Percentiles rank a stretch among this genome's conserved stretches.
Conservation (phyloP, 53 echinoderm and acorn worm species). For the Pentamera pediparva region DNA sequence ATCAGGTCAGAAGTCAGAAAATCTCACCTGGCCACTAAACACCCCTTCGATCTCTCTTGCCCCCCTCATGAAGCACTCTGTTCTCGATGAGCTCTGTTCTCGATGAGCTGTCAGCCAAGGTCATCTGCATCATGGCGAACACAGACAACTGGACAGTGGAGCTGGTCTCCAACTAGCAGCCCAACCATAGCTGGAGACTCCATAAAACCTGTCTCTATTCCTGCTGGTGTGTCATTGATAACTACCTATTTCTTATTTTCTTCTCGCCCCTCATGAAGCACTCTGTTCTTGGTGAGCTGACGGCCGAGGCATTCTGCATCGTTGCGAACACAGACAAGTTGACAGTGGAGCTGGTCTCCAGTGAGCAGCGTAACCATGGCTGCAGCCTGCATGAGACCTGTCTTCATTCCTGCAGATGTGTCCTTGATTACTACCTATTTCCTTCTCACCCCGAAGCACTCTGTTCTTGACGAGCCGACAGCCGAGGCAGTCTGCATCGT, state of each 20-base stretch:
- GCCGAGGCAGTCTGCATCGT: constrained; percentile 80
- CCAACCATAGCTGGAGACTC: too few species aligned
- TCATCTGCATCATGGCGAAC: constrained; percentile 81
- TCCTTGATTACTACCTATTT: too few species aligned
- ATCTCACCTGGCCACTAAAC: too few species aligned
- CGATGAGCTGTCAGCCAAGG: constrained; percentile 67
- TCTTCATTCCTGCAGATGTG: not conserved
- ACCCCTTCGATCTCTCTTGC: too few species aligned
- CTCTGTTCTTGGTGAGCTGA: constrained; percentile 78
- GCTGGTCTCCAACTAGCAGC: constrained; percentile 62
- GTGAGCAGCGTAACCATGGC: constrained; percentile 39
- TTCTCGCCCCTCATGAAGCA: constrained; percentile 53
- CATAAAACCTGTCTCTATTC: too few species aligned
- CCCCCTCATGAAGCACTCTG: too few species aligned
- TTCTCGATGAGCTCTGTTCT: too few species aligned
- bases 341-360: constrained; percentile 77
- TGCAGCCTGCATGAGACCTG: not conserved
- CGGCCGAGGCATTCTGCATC: constrained; percentile 71
- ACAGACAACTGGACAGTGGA: constrained; percentile 91
- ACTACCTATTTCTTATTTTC: too few species aligned
- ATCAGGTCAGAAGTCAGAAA: too few species aligned
- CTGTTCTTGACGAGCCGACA: constrained; percentile 76
- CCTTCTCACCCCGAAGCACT: too few species aligned
- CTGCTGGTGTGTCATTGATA: too few species aligned
- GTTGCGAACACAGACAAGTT: constrained; percentile 87